Base-by-base conservation (phyloP, 2,888 invertebrate species). In the Automeris io region DNA sequence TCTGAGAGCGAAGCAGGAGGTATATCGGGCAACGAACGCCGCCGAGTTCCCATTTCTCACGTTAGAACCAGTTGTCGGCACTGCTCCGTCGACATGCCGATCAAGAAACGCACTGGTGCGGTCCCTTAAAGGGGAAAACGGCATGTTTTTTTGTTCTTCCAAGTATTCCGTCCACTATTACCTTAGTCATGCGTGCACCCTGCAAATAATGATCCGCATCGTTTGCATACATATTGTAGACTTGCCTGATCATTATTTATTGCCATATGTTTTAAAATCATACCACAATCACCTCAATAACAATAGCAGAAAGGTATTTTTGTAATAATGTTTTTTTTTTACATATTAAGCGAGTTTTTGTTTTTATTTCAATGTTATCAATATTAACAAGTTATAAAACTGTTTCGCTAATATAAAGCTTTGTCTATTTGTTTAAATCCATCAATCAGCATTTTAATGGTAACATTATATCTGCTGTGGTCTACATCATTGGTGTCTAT, bases 41-140 rank as follows among this genome's bases (percentile, higher is more conserved):
- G 51, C 47, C 54, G 56, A 69, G 31, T 64, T 57, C 69, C 63
- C 77, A 74, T 78, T 81, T 81, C 81, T 81, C 83, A 81, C 75
- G 73, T 69, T 60, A 57, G 62, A 64, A 77, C 78, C 72, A 71
- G 76, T 76, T 71, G 59, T 51, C 47, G 47, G 47, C 64, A 81
- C 73, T 72, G 70, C 77, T 75, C 58, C 35, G 64, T 57, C 71
- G 59, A 62, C 79, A 81, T 81, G 62, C 82, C 82, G 64, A 68
- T 70, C 75, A 79, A 70, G 76, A 80, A 81, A 77, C 75, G 76
- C 72, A 66, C 65, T 65, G 68, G 69, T 54, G 61, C 80, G 73
- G 76, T 67, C 61, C 78, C 72, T 66, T 78, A 73, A 72, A 76
- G 70, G 76, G 71, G 61, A 70, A 70, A 71, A 74, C 70, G 61